These are phyloP conservation scores for Eristalinus sepulchralis DNA, from an alignment of 2,888 invertebrate genomes.

Conservation along the genomic window DNA sequence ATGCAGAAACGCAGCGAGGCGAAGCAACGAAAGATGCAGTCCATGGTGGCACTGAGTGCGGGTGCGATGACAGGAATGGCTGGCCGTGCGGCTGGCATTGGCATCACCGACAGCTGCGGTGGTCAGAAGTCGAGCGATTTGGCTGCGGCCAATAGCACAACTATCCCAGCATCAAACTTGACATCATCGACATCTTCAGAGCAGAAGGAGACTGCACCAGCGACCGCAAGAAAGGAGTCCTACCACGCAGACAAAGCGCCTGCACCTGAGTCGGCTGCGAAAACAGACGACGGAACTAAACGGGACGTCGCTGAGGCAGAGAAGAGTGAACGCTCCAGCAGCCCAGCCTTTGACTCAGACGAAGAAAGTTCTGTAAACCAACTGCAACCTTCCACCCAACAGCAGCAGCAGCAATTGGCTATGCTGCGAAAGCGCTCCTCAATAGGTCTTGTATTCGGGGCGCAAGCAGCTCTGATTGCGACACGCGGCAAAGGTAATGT, in stretches of 20 bases:
- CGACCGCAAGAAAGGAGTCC: slow-evolving; percentile 43
- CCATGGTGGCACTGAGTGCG: slow-evolving; percentile 94
- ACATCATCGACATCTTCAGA: slow-evolving; percentile 75
- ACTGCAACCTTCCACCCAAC: slow-evolving; percentile 79
- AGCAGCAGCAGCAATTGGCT: slow-evolving; percentile 76
- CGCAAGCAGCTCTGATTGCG: slow-evolving; percentile 79
- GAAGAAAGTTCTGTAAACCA: slow-evolving; percentile 89
- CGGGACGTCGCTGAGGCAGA: slow-evolving; percentile 82
- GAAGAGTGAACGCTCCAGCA: slow-evolving; percentile 92
- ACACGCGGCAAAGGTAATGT: slow-evolving; percentile 76
- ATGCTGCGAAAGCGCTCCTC: slow-evolving; percentile 80
- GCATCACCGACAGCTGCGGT: slow-evolving; percentile 90
- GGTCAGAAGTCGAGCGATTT: slow-evolving; percentile 83
- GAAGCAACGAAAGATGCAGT: slow-evolving; percentile 97
- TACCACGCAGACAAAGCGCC: slow-evolving; percentile 51
- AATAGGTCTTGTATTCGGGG: slow-evolving; percentile 80
- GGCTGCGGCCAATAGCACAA: slow-evolving; percentile 72
- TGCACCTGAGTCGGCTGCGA: slow-evolving; percentile 64
- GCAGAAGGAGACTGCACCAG: slow-evolving; percentile 72
- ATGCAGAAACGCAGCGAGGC: slow-evolving; percentile 99
- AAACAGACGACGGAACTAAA: slow-evolving; percentile 74
- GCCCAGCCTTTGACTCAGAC: slow-evolving; percentile 96
- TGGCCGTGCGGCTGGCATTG: slow-evolving; percentile 92
- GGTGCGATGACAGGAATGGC: slow-evolving; percentile 96
- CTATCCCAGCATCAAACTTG: slow-evolving; percentile 72